Conservation (phyloP, 2,113 vertebrate species). For the Calidris pygmaea region DNA sequence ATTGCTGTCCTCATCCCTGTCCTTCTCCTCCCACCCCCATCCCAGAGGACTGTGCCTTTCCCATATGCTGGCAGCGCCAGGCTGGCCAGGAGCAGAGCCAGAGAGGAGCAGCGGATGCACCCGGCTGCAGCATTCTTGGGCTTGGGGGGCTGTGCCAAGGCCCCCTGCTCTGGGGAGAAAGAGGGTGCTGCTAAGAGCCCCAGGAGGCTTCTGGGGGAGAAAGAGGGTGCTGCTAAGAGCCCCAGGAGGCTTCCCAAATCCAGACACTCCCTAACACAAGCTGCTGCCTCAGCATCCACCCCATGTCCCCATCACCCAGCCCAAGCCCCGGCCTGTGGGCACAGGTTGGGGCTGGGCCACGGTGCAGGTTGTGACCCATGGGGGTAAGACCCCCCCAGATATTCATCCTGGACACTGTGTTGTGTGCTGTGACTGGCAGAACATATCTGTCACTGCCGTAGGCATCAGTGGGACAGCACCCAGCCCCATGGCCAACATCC, state of each 20-base stretch:
- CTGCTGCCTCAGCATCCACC: not conserved
- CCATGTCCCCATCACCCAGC: not conserved
- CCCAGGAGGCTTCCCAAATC: not conserved
- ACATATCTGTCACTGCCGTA: rapidly evolving
- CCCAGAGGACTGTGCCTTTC: not conserved
- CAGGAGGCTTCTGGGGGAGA: too few relatives aligned
- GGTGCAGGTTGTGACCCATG: too few relatives aligned
- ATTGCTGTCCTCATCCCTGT: not conserved
- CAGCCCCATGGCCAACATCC: too few relatives aligned
- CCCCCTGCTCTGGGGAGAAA: not conserved
- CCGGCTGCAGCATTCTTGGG: not conserved
- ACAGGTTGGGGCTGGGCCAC: not conserved
- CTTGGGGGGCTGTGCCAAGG: rapidly evolving
- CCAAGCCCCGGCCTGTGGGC: not conserved
- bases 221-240: not conserved
- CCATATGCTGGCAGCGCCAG: not conserved
- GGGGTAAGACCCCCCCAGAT: rapidly evolving
- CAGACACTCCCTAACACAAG: not conserved
- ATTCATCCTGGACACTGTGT: rapidly evolving
- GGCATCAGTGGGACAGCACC: rapidly evolving
- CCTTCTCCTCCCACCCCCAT: not conserved
- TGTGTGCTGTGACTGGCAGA: not conserved
- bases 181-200: not conserved
- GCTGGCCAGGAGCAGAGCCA: not conserved
- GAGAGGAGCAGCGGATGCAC: rapidly evolving